Evolutionary conservation across 2,797 vertebrate genomes (phyloP).

Genomic region (Sebastes hubbsi): DNA sequence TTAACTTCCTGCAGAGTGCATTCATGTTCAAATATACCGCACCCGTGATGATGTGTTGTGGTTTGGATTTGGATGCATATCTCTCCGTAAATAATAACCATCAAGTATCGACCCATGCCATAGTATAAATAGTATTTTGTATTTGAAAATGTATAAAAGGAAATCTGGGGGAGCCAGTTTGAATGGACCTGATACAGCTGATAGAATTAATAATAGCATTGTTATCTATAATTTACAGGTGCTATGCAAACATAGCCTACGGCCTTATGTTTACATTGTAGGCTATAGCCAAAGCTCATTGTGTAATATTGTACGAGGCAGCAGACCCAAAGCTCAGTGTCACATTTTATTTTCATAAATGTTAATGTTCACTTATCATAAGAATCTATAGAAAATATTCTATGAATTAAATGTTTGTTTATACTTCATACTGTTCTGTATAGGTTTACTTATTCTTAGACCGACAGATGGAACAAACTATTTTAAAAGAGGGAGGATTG

Average conservation of each 20-base stretch:
- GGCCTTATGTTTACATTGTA: neutral
- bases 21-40: neutral
- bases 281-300: neutral
- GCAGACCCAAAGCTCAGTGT: neutral
- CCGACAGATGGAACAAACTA: too few species aligned
- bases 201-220: neutral
- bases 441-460: neutral
- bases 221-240: neutral
- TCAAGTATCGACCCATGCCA: too few species aligned
- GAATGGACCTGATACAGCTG: too few species aligned
- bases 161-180: too few species aligned
- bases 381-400: neutral
- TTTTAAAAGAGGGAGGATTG: too few species aligned
- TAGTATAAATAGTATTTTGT: too few species aligned
- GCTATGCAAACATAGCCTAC: too few species aligned
- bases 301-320: neutral
- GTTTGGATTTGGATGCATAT: neutral
- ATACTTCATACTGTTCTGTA: neutral
- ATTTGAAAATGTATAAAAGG: too few species aligned
- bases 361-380: neutral
- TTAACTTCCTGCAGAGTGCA: neutral
- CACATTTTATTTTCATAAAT: neutral
- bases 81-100: too few species aligned
- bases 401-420: neutral
- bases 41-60: neutral